phyloP scores from a whole-genome alignment of 2,113 vertebrate genomes.

The Pungitius pungitius region DNA sequence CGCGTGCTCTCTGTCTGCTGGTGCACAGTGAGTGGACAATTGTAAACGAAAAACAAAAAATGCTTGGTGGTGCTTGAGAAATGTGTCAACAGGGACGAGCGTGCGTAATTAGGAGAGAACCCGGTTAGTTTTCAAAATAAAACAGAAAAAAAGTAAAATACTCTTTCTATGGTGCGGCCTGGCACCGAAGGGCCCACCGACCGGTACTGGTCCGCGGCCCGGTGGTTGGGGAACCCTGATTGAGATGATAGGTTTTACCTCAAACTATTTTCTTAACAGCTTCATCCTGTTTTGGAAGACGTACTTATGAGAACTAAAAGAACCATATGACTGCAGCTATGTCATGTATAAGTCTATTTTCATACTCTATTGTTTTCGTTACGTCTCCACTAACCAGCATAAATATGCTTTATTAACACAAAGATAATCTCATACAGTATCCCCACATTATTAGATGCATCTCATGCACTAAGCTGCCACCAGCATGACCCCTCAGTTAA shows the following conservation, averaged over 20 bases:
- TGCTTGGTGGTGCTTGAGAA: too few species aligned
- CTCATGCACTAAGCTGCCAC: constrained; percentile 31
- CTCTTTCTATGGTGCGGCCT: too few species aligned
- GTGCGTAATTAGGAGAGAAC: too few species aligned
- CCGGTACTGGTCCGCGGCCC: too few species aligned
- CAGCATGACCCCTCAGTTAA: constrained; percentile 33
- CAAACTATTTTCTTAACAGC: background rate
- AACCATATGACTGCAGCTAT: background rate
- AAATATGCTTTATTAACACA: background rate
- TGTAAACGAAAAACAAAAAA: too few species aligned
- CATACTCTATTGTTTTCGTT: background rate
- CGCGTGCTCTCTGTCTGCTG: too few species aligned
- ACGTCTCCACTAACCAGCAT: background rate
- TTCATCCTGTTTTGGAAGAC: constrained; percentile 1
- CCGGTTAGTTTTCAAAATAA: too few species aligned
- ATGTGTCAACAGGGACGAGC: too few species aligned
- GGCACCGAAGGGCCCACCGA: too few species aligned
- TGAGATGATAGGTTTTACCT: background rate
- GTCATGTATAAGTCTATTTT: background rate
- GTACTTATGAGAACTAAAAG: background rate
- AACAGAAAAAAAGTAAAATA: too few species aligned
- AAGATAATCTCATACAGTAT: constrained; percentile 21
- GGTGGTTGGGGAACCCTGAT: background rate
- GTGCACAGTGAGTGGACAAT: too few species aligned
- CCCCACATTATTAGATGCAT: constrained; percentile 32